Base-by-base conservation (phyloP, 2,797 vertebrate genomes). In the Yasuhikotakia modesta region DNA sequence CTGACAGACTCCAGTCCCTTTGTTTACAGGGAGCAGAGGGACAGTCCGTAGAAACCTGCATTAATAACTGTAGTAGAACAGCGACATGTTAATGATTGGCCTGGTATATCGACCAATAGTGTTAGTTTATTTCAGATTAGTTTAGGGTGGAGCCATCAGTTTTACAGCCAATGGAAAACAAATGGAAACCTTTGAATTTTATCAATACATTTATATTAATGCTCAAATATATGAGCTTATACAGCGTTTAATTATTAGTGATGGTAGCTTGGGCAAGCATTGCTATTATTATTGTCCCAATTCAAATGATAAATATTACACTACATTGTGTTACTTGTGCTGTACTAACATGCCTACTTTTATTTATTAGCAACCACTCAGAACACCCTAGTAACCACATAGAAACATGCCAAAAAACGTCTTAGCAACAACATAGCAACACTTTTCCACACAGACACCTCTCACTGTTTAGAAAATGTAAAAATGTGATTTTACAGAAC, bases 1-100 rank as follows among this genome's bases (percentile, higher is more conserved):
- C 83, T 69, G 61, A 63, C 57, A 61, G 17, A 21, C 58, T 78
- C 22, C 1, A 1, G 17, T 19, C 46, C 55, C 11, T 70, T 78
- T 70, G 76, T 64, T 64, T 16, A 5, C 17, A 27, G 58, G 12
- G 48, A 63, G 46, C 57, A 53, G 57, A 19, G 67, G 76, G 67
- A 78, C 57, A 5, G 16, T 24, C 21, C 14, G 10, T 24, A 60
- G 27, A 32, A 55, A 50, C n/a, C 3, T 64, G 46, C 57, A 78
- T 64, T 53, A 39, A 63, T 70, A 67, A 69, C 53, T 17, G 24
- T 32, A 7, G 65, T 32, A 17, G 50, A 66, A 67, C 50, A 6
- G 17, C 5, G 30, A 16, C 8, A 45, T 30, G 45, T 66, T 43
- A 53, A 53, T 21, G 21, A 10, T 55, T 16, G 35, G 39, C 39